Conservation (phyloP, 2,113 vertebrate genomes). For the Sterna hirundo region DNA sequence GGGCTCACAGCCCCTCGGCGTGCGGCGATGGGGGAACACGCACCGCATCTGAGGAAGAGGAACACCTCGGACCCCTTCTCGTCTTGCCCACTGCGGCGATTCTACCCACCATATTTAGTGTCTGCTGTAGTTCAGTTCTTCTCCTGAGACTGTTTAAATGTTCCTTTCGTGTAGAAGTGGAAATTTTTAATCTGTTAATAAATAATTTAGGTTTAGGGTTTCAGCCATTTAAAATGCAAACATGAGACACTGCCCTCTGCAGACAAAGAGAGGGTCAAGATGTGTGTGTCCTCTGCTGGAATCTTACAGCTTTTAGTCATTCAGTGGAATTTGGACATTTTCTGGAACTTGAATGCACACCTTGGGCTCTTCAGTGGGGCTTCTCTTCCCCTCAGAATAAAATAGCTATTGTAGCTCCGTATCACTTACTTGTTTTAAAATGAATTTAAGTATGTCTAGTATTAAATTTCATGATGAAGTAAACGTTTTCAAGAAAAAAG, state of each 20-base stretch:
- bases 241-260: conserved; percentile 48
- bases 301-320: neutral
- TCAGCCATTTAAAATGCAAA: neutral
- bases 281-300: neutral
- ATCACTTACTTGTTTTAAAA: neutral
- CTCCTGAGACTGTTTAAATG: neutral
- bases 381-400: neutral
- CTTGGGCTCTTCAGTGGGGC: neutral
- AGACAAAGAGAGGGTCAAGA: neutral
- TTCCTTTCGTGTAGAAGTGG: neutral
- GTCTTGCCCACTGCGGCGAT: neutral
- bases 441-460: rapidly evolving
- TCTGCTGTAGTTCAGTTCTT: neutral
- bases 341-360: neutral
- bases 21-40: neutral
- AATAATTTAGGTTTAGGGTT: conserved; percentile 29
- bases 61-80: neutral
- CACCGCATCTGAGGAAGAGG: neutral
- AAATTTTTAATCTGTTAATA: conserved; percentile 19
- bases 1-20: neutral
- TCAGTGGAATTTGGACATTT: neutral
- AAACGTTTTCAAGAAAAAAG: neutral
- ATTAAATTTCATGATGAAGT: neutral
- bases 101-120: neutral
- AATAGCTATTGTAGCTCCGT: neutral